These are phyloP conservation scores for Apostichopus parvimensis DNA, from an alignment of 35 echinoderm and acorn worm genomes.

Conservation along the genomic window DNA sequence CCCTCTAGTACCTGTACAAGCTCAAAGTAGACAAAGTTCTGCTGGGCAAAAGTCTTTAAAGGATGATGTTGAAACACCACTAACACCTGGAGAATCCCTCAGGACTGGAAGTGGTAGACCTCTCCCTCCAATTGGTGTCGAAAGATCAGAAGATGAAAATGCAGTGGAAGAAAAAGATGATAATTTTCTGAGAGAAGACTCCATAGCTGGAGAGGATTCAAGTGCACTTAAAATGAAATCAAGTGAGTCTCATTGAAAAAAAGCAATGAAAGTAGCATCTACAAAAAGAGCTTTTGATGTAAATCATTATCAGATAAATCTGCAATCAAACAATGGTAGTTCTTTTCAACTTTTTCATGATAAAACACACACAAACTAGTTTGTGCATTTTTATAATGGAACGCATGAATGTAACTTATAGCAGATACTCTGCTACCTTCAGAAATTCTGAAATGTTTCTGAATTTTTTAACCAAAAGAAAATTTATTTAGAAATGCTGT, in stretches of 20 bases:
- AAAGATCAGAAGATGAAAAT: slow-evolving; percentile 23
- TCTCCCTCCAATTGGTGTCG: slow-evolving; percentile 74
- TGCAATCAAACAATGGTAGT: no score
- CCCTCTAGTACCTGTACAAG: slow-evolving; percentile 73
- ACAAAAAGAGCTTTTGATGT: no score
- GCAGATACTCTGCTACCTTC: no score
- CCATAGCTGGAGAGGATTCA: slow-evolving; percentile 10
- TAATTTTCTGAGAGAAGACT: slow-evolving; percentile 16
- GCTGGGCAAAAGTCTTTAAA: slow-evolving; percentile 25
- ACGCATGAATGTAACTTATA: no score
- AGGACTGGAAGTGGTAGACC: slow-evolving; percentile 83
- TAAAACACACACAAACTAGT: no score
- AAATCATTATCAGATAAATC: no score
- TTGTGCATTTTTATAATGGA: no score
- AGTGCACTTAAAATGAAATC: neutral
- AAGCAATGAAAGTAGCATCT: no score
- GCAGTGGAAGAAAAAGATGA: neutral
- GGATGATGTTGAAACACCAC: slow-evolving; percentile 14
- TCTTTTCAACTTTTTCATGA: neutral
- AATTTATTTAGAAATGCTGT: no score
- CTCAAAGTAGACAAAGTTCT: slow-evolving; percentile 44
- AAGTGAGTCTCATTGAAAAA: neutral
- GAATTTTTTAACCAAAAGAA: no score
- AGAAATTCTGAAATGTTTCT: no score
- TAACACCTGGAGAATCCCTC: slow-evolving; percentile 39